Conservation (phyloP, 2,797 vertebrate species). For the Arrhamphus sclerolepis region DNA sequence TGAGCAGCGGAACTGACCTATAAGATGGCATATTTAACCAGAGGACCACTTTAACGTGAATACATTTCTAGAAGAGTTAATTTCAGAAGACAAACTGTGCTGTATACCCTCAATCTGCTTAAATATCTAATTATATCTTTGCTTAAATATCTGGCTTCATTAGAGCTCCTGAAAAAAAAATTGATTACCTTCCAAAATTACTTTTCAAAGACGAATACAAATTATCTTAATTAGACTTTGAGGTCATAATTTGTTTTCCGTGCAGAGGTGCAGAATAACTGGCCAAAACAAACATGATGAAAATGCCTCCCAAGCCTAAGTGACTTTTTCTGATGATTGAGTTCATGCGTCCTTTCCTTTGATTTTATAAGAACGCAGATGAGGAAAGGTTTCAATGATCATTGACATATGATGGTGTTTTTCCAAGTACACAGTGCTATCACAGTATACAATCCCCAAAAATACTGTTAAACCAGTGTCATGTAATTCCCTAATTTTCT, state of each 20-base stretch:
- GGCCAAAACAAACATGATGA: slow-evolving; percentile 16
- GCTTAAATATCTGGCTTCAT: slow-evolving; percentile 37
- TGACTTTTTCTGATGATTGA: slow-evolving; percentile 24
- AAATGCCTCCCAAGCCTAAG: slow-evolving; percentile 22
- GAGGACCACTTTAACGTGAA: slow-evolving; percentile 41
- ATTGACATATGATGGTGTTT: neutral
- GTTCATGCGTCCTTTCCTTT: slow-evolving; percentile 15
- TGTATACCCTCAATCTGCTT: neutral
- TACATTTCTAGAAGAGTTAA: slow-evolving; percentile 3
- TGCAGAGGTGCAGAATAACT: slow-evolving; percentile 9
- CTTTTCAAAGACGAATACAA: slow-evolving; percentile 32
- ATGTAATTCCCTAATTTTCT: neutral
- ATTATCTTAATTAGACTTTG: slow-evolving; percentile 29
- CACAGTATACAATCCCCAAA: no score
- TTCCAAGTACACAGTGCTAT: neutral
- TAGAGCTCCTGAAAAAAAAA: slow-evolving; percentile 40
- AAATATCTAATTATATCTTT: slow-evolving; percentile 8
- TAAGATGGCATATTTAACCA: slow-evolving; percentile 43
- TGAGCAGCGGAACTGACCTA: slow-evolving; percentile 52
- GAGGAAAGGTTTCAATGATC: neutral
- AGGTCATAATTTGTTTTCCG: slow-evolving; percentile 44
- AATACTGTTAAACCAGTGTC: neutral
- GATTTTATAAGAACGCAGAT: neutral
- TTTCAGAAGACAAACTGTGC: slow-evolving; percentile 9
- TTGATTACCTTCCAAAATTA: slow-evolving; percentile 57